Conservation (phyloP, 2,888 invertebrate species). For the Yponomeuta cagnagella region DNA sequence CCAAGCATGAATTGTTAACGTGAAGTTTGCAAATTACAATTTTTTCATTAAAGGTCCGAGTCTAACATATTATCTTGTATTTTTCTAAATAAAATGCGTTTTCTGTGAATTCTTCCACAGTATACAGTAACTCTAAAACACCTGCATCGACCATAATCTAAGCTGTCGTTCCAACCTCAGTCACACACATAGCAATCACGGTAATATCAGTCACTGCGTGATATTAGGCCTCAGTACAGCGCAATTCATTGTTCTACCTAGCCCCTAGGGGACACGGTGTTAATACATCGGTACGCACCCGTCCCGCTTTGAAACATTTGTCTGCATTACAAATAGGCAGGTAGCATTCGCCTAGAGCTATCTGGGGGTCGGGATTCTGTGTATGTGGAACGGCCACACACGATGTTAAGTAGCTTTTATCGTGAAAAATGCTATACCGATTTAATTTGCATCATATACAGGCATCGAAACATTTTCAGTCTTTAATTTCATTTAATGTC, state of each 20-base stretch:
- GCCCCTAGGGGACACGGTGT: not conserved
- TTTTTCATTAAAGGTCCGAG: too few species aligned
- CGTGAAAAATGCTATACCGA: not conserved
- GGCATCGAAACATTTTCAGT: too few species aligned
- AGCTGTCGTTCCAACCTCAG: too few species aligned
- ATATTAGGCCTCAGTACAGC: not conserved
- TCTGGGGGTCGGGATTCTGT: not conserved
- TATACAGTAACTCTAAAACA: too few species aligned
- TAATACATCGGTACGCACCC: not conserved
- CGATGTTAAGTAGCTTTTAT: not conserved
- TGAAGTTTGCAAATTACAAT: too few species aligned
- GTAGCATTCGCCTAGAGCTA: not conserved
- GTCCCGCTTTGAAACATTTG: constrained; percentile 5
- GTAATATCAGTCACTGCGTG: not conserved
- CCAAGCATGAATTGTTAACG: too few species aligned
- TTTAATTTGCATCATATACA: too few species aligned
- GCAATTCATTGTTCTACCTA: constrained; percentile 1
- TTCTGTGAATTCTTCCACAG: too few species aligned
- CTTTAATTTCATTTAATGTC: too few species aligned
- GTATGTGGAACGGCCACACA: not conserved
- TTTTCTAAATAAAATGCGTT: too few species aligned
- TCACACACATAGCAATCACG: not conserved
- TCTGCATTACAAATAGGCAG: constrained; percentile 9
- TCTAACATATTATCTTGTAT: too few species aligned
- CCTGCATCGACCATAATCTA: too few species aligned